Conservation (phyloP, 2,888 invertebrate genomes). For the Tortrix viridana region DNA sequence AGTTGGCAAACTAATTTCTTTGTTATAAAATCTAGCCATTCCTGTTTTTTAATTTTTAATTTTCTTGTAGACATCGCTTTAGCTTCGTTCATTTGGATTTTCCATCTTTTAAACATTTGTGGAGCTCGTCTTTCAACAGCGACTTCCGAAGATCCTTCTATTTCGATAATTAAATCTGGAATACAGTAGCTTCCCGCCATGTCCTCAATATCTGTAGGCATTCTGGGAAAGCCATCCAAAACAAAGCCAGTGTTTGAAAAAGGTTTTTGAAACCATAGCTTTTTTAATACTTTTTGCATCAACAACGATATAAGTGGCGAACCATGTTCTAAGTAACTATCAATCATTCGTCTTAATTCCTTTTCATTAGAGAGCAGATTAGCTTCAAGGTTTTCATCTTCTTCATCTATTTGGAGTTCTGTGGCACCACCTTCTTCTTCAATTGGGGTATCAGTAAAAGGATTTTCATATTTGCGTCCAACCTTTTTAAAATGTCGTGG, state of each 20-base stretch:
- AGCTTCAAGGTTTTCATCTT: constrained; percentile 56
- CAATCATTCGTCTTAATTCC: constrained; percentile 64
- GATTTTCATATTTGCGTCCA: constrained; percentile 72
- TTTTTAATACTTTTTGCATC: constrained; percentile 69
- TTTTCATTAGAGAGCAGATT: constrained; percentile 68
- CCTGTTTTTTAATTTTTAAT: constrained; percentile 50
- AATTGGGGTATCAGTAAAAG: constrained; percentile 58
- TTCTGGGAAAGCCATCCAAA: constrained; percentile 86
- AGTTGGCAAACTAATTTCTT: constrained; percentile 60
- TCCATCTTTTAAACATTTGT: constrained; percentile 66
- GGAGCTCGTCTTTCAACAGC: constrained; percentile 61
- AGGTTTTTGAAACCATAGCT: constrained; percentile 82
- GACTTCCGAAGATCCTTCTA: constrained; percentile 65
- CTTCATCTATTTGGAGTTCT: constrained; percentile 70
- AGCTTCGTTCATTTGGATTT: constrained; percentile 65
- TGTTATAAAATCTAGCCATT: constrained; percentile 62
- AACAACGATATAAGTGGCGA: constrained; percentile 70
- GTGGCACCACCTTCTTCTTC: constrained; percentile 63
- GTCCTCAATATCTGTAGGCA: constrained; percentile 79
- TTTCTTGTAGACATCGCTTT: constrained; percentile 55
- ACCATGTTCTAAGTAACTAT: constrained; percentile 79
- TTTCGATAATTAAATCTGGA: constrained; percentile 84
- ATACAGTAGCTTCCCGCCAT: constrained; percentile 78
- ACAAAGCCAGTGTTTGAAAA: constrained; percentile 79
- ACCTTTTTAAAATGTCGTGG: constrained; percentile 74